A percentile compares a stretch with the other conserved stretches of the same genome.
Evolutionary conservation across 2,888 invertebrate genomes (phyloP).

Genomic region (Papilio elwesi): DNA sequence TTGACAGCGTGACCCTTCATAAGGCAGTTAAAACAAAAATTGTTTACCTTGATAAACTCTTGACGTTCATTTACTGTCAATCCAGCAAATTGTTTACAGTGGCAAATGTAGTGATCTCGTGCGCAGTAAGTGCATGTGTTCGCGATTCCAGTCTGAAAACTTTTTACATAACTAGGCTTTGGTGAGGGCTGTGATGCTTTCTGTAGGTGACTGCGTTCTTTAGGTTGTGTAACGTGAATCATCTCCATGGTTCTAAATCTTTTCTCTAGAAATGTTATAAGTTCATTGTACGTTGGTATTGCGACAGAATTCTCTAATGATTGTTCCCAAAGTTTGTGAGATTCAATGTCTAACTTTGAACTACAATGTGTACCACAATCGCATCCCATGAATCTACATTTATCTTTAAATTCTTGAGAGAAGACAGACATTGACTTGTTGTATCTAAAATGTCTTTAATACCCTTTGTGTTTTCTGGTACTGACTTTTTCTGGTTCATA

Average conservation of each 20-base stretch:
- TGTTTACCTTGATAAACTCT: conserved; percentile 42
- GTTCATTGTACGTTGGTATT: conserved; percentile 37
- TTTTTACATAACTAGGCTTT: conserved; percentile 25
- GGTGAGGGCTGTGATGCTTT: background rate
- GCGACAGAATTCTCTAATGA: conserved; percentile 29
- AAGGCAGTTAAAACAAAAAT: too few relatives aligned
- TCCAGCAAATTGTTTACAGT: conserved; percentile 43
- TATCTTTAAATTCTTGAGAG: conserved; percentile 42
- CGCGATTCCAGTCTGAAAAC: conserved; percentile 34
- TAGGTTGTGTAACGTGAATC: conserved; percentile 6
- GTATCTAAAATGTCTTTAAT: conserved; percentile 49
- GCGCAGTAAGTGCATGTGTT: conserved; percentile 40
- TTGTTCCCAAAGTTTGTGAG: conserved; percentile 46
- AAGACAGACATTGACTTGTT: conserved; percentile 45
- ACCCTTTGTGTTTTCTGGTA: conserved; percentile 43
- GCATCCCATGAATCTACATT: conserved; percentile 45
- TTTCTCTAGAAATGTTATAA: conserved; percentile 40
- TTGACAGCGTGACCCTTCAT: conserved; percentile 37
- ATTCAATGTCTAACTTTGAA: conserved; percentile 45
- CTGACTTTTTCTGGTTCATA: too few relatives aligned
- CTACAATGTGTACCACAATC: conserved; percentile 42
- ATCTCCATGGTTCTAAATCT: conserved; percentile 44
- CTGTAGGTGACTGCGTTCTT: background rate
- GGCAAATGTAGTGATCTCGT: conserved; percentile 42
- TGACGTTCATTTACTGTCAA: conserved; percentile 34